Evolutionary conservation across 2,797 vertebrate genomes (phyloP).

Genomic region (Emys orbicularis): DNA sequence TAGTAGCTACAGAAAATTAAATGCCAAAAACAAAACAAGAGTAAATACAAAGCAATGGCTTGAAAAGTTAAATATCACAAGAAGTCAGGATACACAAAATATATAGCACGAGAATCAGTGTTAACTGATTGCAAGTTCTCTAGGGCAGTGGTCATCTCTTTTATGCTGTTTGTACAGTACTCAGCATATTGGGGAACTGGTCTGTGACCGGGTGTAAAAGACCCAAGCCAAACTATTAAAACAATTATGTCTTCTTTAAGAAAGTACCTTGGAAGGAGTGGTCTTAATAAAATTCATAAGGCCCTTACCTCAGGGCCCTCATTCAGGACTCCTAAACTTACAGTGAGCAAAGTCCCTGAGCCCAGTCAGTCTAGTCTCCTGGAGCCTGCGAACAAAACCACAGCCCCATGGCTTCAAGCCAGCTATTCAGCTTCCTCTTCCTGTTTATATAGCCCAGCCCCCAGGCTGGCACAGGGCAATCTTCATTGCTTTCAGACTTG

Average conservation of each 20-base stretch:
- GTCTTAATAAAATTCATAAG: neutral
- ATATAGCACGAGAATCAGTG: neutral
- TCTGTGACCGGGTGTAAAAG: neutral
- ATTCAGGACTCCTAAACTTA: neutral
- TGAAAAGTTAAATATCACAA: neutral
- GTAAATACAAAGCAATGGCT: neutral
- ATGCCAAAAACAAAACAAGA: neutral
- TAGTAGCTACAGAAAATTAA: neutral
- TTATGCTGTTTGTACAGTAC: neutral
- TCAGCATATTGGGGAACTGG: neutral
- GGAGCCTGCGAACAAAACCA: neutral
- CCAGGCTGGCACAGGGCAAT: accelerated
- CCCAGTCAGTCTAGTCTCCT: neutral
- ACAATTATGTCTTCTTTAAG: neutral
- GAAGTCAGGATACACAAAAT: neutral
- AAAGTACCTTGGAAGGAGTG: neutral
- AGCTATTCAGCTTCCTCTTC: neutral
- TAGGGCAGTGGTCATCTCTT: neutral
- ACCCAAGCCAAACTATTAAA: neutral
- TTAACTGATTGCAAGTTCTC: neutral
- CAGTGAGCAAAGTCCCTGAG: neutral
- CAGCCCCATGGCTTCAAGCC: neutral
- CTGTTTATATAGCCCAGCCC: neutral
- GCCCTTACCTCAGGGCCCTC: neutral
- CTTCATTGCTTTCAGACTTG: neutral